phyloP scores from a whole-genome alignment of 2,797 vertebrate genomes.

The Sebastes aleutianus region DNA sequence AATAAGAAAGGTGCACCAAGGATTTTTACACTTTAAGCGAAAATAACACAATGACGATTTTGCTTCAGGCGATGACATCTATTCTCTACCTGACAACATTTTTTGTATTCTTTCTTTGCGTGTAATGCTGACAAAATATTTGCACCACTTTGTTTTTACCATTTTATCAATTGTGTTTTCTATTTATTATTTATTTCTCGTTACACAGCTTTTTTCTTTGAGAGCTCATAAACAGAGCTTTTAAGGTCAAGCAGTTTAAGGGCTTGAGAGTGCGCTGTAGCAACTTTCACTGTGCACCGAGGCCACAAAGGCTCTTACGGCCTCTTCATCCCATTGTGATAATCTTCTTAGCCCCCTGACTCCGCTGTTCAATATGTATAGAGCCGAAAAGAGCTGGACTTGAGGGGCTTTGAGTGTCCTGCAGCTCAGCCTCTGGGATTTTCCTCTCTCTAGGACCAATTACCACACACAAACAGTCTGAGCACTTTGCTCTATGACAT shows the following conservation, averaged over 20 bases:
- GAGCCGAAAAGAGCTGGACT: slow-evolving; percentile 69
- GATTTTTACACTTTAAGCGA: slow-evolving; percentile 42
- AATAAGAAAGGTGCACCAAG: slow-evolving; percentile 9
- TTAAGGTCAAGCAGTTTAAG: slow-evolving; percentile 74
- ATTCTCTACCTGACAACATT: slow-evolving; percentile 8
- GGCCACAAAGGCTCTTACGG: slow-evolving; percentile 77
- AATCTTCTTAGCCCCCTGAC: slow-evolving; percentile 81
- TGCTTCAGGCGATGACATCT: slow-evolving; percentile 23
- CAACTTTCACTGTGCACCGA: slow-evolving; percentile 65
- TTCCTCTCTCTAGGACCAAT: slow-evolving; percentile 62
- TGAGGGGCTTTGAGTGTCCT: slow-evolving; percentile 68
- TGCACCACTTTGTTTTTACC: slow-evolving; percentile 10
- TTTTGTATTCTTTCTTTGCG: slow-evolving; percentile 6
- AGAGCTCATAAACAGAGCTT: slow-evolving; percentile 58
- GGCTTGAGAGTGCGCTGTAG: slow-evolving; percentile 44
- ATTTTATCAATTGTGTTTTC: slow-evolving; percentile 33
- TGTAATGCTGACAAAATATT: neutral
- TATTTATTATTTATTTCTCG: slow-evolving; percentile 23
- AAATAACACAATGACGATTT: slow-evolving; percentile 33
- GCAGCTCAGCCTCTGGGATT: slow-evolving; percentile 58
- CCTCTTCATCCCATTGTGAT: slow-evolving; percentile 84
- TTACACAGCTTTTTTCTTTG: slow-evolving; percentile 39
- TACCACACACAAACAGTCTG: slow-evolving; percentile 49
- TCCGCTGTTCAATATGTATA: slow-evolving; percentile 76
- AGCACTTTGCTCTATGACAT: slow-evolving; percentile 26